Evolutionary conservation across 2,888 invertebrate species (phyloP), one percentile per base, ranked within the genome.

Genomic region (Cephus pygmeus): DNA sequence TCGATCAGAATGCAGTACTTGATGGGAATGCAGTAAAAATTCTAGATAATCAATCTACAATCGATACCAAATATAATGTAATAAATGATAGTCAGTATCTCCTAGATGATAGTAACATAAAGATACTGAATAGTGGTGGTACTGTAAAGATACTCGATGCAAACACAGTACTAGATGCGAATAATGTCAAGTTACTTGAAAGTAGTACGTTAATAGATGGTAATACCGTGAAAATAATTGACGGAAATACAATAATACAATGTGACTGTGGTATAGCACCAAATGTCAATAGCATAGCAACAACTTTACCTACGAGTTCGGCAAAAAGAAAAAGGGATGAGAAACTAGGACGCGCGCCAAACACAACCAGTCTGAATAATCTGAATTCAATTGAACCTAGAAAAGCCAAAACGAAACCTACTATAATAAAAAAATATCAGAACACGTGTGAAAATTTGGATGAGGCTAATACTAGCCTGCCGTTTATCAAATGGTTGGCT

Each of bases 401-500:
- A 73, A 91, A 88, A 82, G 85, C 85, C 3, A 90, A 89, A 77
- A 85, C 86, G 4, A 90, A 90, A 77, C 83, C 87, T 12, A 83
- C 88, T 15, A 85, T 87, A 69, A 78, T 86, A 11, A 91, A 89
- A 80, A 91, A 89, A 77, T 89, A 88, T 84, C 87, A 88, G 75
- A 87, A 86, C 76, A 81, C 82, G 11, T 84, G 83, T 69, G 89
- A 90, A 73, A 88, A 87, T 75, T 80, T 90, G 23, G 90, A 92
- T 71, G 92, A 91, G 77, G 79, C 85, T 11, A 89, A 83, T 56
- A 87, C 91, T 1, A 91, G 88, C 75, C 89, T 94, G 81, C 89
- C 91, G 12, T 96, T 96, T 89, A 91, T 94, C 12, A 93, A 94
- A 75, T 97, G 97, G 96, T 91, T 96, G 73, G 94, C 95, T 2